A percentile compares a stretch with the other conserved stretches of the same genome.
Evolutionary conservation across 2,113 vertebrate species (phyloP).

Genomic region (Paramisgurnus dabryanus): DNA sequence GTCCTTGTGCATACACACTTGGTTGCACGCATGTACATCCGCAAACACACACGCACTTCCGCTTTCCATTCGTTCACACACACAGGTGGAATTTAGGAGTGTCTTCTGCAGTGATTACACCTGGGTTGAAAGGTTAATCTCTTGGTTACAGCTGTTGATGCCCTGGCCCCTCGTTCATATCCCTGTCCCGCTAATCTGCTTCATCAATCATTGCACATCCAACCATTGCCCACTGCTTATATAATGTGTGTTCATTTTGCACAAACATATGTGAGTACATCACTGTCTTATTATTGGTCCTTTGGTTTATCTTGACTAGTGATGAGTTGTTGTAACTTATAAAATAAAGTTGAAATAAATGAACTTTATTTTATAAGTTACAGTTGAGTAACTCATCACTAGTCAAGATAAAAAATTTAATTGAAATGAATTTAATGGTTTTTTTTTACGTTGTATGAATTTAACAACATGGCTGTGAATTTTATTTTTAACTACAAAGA

Average conservation of each 20-base stretch:
- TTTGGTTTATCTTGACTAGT: no score
- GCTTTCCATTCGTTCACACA: not conserved
- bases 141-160: not conserved
- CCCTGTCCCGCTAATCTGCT: not conserved
- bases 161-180: not conserved
- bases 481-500: no score
- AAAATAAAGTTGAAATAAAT: no score
- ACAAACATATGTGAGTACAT: not conserved
- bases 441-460: no score
- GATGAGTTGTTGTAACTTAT: no score
- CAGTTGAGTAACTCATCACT: no score
- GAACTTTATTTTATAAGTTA: no score
- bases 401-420: no score
- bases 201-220: conserved; percentile 3
- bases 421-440: no score
- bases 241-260: not conserved
- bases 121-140: conserved; percentile 20
- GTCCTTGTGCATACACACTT: conserved; percentile 14
- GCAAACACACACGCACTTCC: not conserved
- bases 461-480: no score
- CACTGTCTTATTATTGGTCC: no score
- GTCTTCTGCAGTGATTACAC: not conserved
- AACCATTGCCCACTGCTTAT: not conserved
- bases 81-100: not conserved
- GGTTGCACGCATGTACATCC: conserved; percentile 25